phyloP scores from a whole-genome alignment of 2,113 vertebrate species.

The Pluvialis apricaria region DNA sequence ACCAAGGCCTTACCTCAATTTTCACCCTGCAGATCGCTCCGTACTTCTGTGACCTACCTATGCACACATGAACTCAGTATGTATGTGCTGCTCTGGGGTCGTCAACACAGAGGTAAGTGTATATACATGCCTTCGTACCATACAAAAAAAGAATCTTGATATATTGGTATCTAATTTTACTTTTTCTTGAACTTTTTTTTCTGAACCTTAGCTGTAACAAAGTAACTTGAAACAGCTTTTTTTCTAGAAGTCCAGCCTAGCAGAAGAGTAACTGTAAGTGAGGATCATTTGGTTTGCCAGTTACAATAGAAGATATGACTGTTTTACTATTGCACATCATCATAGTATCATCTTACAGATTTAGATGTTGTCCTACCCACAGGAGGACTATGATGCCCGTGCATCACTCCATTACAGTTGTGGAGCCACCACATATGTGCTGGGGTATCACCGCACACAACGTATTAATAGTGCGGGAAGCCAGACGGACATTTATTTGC shows the following conservation, averaged over 20 bases:
- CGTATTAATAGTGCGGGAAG: accelerated
- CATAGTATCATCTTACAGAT: not conserved
- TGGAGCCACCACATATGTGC: accelerated
- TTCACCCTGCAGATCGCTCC: not conserved
- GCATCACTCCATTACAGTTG: not conserved
- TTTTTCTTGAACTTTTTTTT: not conserved
- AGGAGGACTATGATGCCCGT: not conserved
- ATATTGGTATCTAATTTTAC: not conserved
- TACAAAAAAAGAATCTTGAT: no score
- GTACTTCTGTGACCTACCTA: not conserved
- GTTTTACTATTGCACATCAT: not conserved
- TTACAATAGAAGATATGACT: not conserved
- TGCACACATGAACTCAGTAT: not conserved
- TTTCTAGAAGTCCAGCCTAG: not conserved
- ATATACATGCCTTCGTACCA: not conserved
- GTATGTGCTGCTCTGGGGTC: not conserved
- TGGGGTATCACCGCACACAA: not conserved
- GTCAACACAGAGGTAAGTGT: not conserved
- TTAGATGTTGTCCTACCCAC: not conserved
- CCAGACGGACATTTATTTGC: accelerated
- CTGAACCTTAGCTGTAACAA: not conserved
- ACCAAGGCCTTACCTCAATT: not conserved
- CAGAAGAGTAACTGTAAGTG: not conserved
- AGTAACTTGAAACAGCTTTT: not conserved
- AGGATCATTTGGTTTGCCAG: not conserved